phyloP scores from a whole-genome alignment of 2,888 invertebrate species.

The Nysson spinosus region DNA sequence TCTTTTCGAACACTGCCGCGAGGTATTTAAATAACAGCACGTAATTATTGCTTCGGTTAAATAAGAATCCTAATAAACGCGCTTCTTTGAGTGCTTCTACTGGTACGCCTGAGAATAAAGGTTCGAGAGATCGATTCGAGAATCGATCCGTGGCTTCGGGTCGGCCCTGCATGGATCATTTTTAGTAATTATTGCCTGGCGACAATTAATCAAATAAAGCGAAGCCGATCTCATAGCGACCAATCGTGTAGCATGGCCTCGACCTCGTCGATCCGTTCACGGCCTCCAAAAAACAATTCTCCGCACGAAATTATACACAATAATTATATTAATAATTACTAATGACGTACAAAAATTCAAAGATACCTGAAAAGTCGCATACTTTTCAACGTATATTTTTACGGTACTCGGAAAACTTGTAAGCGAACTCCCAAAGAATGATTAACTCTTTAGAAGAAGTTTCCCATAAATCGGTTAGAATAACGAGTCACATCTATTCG shows the following conservation, averaged over 20 bases:
- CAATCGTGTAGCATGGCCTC: conserved; percentile 41
- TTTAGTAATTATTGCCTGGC: conserved; percentile 37
- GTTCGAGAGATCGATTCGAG: conserved; percentile 19
- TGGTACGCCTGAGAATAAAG: background rate
- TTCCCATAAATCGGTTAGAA: too few relatives aligned
- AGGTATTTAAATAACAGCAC: conserved; percentile 32
- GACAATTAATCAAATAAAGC: conserved; percentile 41
- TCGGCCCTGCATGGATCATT: conserved; percentile 76
- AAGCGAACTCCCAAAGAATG: too few relatives aligned
- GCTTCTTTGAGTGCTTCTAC: conserved; percentile 47
- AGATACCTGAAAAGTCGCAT: too few relatives aligned
- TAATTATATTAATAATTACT: background rate
- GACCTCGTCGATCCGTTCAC: conserved; percentile 52
- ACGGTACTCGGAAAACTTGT: too few relatives aligned
- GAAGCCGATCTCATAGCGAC: conserved; percentile 34
- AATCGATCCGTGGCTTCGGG: conserved; percentile 69
- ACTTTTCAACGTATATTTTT: too few relatives aligned
- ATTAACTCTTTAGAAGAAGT: too few relatives aligned
- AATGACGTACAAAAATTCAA: too few relatives aligned
- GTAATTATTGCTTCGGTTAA: conserved; percentile 10
- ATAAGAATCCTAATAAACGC: conserved; percentile 4
- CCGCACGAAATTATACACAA: background rate
- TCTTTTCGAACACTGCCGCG: conserved; percentile 51
- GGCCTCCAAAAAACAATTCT: background rate
- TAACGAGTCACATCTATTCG: too few relatives aligned